Evolutionary conservation across 2,888 invertebrate genomes (phyloP), one percentile per base, ranked within the genome.

Genomic region (Girardia tigrina): DNA sequence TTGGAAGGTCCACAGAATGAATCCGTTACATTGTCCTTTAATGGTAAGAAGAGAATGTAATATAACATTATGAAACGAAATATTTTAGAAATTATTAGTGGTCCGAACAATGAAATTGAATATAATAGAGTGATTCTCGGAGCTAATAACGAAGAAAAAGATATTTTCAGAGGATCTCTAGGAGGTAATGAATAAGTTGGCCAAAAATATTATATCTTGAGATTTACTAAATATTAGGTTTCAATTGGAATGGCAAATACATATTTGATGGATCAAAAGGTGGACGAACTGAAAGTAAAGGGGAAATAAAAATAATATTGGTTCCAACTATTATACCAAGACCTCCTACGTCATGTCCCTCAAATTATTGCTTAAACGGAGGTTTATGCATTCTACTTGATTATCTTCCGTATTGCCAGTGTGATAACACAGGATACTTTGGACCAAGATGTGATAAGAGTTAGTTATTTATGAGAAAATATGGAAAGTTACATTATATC

Each of bases 161-260:
- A 75, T 26, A 75, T 74, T 14, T 75, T 75, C 26, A 73, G 72
- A 12, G 75, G 75, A 26, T 28, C 70, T 26, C 27, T 75, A 28
- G 75, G 75, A 27, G 75, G 75, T 73, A 36, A 6, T 71, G 26
- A 27, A 71, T n/a, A 26, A 12, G 23, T 4, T 71, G n/a, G 12
- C 42, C 42, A 42, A 14, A 42, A 71, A 56, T 56, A 56, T 8
- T 20, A 16, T 56, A 6, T 12, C n/a, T 20, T 56, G n/a, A 56
- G 23, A 71, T 4, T 71, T n/a, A n/a, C n/a, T n/a, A n/a, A n/a
- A 29, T 71, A 26, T 71, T 16, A 71, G 71, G 71, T 29, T 71
- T 71, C n/a, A 26, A 56, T 74, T 74, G 74, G 74, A 74, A 74
- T 56, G 71, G 74, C 1, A 26, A 74, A n/a, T 74, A 74, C 27